Percentiles rank a stretch among this genome's conserved stretches.
Evolutionary conservation across 2,888 invertebrate species (phyloP).

Genomic region (Reticulitermes lucifugus): DNA sequence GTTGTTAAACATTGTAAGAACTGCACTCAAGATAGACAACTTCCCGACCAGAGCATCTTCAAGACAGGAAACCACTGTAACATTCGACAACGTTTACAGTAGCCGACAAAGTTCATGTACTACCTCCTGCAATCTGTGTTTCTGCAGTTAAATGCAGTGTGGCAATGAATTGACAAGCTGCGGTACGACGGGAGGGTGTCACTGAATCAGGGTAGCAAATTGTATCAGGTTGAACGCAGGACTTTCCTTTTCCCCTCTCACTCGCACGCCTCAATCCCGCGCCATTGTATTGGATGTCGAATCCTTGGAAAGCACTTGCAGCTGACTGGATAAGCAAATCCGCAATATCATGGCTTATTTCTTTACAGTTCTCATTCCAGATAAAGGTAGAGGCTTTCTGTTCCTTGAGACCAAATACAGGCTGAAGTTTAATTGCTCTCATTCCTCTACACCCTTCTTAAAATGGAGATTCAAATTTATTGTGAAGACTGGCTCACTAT

Average conservation of each 20-base stretch:
- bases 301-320: not conserved
- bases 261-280: not conserved
- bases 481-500: no score
- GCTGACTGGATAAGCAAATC: not conserved
- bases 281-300: not conserved
- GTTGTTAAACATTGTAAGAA: no score
- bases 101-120: not conserved
- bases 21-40: no score
- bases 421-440: not conserved
- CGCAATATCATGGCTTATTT: constrained; percentile 1
- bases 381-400: not conserved
- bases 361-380: not conserved
- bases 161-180: constrained; percentile 30
- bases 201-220: constrained; percentile 13
- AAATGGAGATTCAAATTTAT: no score
- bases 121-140: not conserved
- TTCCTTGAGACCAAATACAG: not conserved
- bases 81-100: no score
- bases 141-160: not conserved
- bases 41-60: no score
- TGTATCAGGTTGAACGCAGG: constrained; percentile 24
- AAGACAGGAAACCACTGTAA: no score
- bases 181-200: constrained; percentile 7
- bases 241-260: not conserved
- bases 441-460: no score